These are phyloP conservation scores for Stenchaetothrips biformis DNA, from an alignment of 2,888 invertebrate species.

Conservation along the genomic window DNA sequence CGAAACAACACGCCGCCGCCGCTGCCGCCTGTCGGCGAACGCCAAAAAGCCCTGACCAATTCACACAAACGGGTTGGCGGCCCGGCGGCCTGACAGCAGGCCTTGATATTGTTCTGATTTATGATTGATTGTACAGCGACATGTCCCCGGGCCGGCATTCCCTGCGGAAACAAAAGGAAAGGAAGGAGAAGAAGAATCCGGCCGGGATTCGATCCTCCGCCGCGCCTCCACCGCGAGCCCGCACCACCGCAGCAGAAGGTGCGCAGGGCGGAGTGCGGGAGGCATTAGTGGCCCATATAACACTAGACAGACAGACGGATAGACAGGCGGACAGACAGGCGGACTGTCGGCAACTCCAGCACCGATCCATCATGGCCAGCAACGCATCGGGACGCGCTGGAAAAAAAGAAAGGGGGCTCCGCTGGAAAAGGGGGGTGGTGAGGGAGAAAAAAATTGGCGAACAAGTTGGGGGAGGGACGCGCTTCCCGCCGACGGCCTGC, in stretches of 20 bases:
- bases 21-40: background rate
- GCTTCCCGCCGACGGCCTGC: background rate
- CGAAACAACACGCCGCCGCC: background rate
- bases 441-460: background rate
- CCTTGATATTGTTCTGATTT: background rate
- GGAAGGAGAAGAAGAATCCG: background rate
- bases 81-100: background rate
- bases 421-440: background rate
- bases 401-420: background rate
- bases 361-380: slow-evolving; percentile 18
- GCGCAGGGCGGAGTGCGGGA: background rate
- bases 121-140: background rate
- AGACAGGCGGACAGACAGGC: background rate
- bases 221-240: background rate
- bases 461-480: slow-evolving; percentile 13
- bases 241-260: background rate
- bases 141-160: background rate
- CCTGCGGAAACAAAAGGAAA: background rate
- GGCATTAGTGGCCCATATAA: background rate
- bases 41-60: background rate
- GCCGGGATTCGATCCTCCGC: background rate
- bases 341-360: slow-evolving; percentile 19
- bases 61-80: background rate
- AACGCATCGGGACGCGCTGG: slow-evolving; percentile 1
- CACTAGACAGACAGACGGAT: background rate